phyloP scores from a whole-genome alignment of 2,113 vertebrate species.

The Ifrita kowaldi region DNA sequence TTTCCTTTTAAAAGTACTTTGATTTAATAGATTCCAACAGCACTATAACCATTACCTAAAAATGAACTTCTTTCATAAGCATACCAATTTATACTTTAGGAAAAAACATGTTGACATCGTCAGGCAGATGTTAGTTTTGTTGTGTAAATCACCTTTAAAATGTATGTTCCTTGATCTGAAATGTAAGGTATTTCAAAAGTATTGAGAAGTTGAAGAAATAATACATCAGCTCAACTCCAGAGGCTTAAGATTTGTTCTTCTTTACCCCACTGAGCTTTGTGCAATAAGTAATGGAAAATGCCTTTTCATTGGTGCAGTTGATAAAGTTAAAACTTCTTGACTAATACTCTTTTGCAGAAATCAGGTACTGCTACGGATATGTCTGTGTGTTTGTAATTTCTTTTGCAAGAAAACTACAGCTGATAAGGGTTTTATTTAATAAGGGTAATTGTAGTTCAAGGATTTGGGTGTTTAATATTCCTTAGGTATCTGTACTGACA shows the following conservation, averaged over 20 bases:
- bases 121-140: slow-evolving; percentile 21
- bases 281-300: slow-evolving; percentile 41
- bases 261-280: slow-evolving; percentile 38
- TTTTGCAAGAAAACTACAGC: slow-evolving; percentile 55
- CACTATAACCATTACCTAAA: not conserved
- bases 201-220: slow-evolving; percentile 36
- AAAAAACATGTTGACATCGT: not conserved
- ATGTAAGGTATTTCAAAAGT: slow-evolving; percentile 39
- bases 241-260: slow-evolving; percentile 35
- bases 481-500: slow-evolving; percentile 44
- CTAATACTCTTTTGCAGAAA: slow-evolving; percentile 63
- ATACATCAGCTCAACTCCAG: slow-evolving; percentile 41
- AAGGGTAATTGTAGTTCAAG: slow-evolving; percentile 66
- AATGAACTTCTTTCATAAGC: not conserved
- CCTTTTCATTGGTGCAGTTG: slow-evolving; percentile 52
- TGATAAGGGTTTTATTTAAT: slow-evolving; percentile 67
- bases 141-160: not conserved
- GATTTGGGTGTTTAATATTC: slow-evolving; percentile 63
- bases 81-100: not conserved
- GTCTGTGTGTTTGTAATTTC: slow-evolving; percentile 48
- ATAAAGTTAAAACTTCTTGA: slow-evolving; percentile 67
- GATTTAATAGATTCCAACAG: not conserved
- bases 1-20: not conserved
- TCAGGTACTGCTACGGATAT: slow-evolving; percentile 17
- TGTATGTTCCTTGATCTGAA: slow-evolving; percentile 27